Base-by-base conservation (phyloP, 2,113 vertebrate genomes). In the Apistogramma diplotaenia region DNA sequence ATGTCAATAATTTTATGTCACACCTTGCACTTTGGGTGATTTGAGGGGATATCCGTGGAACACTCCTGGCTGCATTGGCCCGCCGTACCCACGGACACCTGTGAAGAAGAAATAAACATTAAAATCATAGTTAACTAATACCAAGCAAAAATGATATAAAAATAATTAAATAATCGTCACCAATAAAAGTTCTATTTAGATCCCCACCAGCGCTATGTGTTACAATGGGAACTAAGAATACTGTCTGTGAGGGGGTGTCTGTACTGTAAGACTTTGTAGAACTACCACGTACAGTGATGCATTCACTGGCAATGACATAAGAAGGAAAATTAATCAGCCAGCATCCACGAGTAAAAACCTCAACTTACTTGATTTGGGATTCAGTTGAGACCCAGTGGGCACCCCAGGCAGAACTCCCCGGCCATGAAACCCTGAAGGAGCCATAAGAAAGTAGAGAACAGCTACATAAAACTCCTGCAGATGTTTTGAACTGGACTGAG, bases 41-140 rank as follows among this genome's bases (percentile, higher is more conserved):
- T 97, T 98, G 65, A 99, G 98, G 49, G 98, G 98, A 90, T 99
- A 99, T 81, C 98, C 98, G 70, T 98, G 95, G 72, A 98, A 98
- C 19, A 99, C 96, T 74, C 98, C 98, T 0, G 97, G 96, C 92
- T 97, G 95, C 90, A 94, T 84, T 2, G 25, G 96, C 67, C 95
- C 97, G 72, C 95, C 96, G 90, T 95, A 97, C 56, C 95, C 96
- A 60, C 96, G 95, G 43, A 95, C 94, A 95, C 86, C 82, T 95
- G 91, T 33, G n/a, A 78, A 13, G 9, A 71, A 13, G 1, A 75
- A 16, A 62, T n/a, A n/a, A 51, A 4, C 0, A 35, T 67, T 59
- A 13, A n/a, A 71, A 70, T 82, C 3, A 31, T 51, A 6, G 61
- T 74, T 16, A 23, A n/a, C 8, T 18, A 60, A 78, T 13, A 61